These are phyloP conservation scores for Mirounga angustirostris DNA, from an alignment of 2,113 vertebrate genomes.

Conservation along the genomic window DNA sequence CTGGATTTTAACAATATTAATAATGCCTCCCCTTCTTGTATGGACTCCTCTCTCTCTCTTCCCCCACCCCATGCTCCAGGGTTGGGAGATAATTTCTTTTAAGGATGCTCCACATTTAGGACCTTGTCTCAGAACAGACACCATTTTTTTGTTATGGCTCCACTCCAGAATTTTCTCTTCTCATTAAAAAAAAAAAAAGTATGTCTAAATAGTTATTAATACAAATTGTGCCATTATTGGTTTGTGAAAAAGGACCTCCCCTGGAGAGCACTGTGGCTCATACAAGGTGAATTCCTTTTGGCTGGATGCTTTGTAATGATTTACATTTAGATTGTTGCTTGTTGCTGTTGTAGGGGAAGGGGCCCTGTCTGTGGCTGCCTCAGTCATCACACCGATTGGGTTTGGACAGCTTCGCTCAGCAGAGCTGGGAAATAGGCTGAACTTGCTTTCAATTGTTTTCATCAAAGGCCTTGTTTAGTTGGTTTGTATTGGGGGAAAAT, in stretches of 20 bases:
- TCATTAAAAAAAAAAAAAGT: background rate
- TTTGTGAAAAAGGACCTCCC: constrained; percentile 53
- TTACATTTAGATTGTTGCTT: constrained; percentile 87
- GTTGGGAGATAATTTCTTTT: background rate
- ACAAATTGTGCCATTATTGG: constrained; percentile 55
- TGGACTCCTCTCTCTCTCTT: background rate
- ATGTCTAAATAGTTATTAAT: constrained; percentile 77
- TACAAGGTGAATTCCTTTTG: constrained; percentile 61
- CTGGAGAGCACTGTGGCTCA: background rate
- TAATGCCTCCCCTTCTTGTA: background rate
- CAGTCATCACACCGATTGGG: constrained; percentile 21
- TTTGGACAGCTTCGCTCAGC: constrained; percentile 72
- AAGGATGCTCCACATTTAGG: background rate
- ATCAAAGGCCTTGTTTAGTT: constrained; percentile 64
- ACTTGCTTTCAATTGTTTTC: constrained; percentile 66
- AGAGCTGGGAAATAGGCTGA: constrained; percentile 73
- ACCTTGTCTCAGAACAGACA: background rate
- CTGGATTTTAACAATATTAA: background rate
- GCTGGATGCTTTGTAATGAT: constrained; percentile 77
- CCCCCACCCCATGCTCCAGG: accelerated
- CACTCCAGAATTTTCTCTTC: constrained; percentile 51
- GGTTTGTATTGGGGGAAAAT: constrained; percentile 59
- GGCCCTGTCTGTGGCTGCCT: constrained; percentile 35
- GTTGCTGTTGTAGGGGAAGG: constrained; percentile 63
- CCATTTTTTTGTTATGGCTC: background rate